Evolutionary conservation across 2,113 vertebrate species (phyloP), one percentile per base, ranked within the genome.

Genomic region (Notarius quadriscutis): DNA sequence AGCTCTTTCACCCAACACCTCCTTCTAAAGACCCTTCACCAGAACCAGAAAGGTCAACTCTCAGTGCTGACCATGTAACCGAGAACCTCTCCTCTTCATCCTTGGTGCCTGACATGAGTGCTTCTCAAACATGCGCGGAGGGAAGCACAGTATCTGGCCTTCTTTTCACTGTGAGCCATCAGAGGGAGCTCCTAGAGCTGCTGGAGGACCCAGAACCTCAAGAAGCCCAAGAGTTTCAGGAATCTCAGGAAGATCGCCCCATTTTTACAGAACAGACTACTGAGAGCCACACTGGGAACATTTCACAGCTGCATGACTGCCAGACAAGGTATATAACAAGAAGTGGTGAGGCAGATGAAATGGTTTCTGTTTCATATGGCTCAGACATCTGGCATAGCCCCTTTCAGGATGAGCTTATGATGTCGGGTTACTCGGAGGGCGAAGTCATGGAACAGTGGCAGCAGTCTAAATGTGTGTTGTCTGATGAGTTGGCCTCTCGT

Each of bases 161-260:
- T 72, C 94, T 98, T 34, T 97, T 97, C 0, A 94, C 96, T 0
- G 96, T 97, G 75, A 93, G 92, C 0, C 94, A 95, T 84, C 93
- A 95, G 1, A 95, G 94, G 48, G 96, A 97, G 87, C 79, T 97
- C 87, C 91, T 97, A 58, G 95, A 92, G 34, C 95, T 99, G 58
- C 92, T 99, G 89, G 93, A 93, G 87, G 94, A 89, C 0, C 95
- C 96, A 41, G 94, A 93, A 9, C 7, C 91, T 55, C 84, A 88
- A 51, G 79, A 84, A 25, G 81, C 78, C 27, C 20, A 48, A 30
- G 34, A 27, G 22, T 81, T 11, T 60, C 57, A 60, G 4, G 57
- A 81, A 62, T 81, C 79, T 81, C 79, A 12, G 30, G 79, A 81
- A 34, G 30, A 62, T 48, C 30, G 25, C 30, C 9, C 30, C 0